A percentile compares a stretch with the other conserved stretches of the same genome.
Conservation (phyloP, 2,888 invertebrate species). For the Agriopis leucophaearia region DNA sequence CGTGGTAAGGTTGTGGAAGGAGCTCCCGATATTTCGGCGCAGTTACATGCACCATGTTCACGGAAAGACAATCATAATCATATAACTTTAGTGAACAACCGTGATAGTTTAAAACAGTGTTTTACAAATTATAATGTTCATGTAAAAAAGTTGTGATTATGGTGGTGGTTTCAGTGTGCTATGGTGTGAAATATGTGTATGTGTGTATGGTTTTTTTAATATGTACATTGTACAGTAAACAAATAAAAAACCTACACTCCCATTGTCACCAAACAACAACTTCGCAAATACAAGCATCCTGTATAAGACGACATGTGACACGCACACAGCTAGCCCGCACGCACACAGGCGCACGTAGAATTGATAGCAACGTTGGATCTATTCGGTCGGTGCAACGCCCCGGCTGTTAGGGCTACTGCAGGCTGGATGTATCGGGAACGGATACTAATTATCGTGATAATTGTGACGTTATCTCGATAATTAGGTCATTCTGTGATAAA, state of each 20-base stretch:
- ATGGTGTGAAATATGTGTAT: no score
- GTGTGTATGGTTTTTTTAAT: no score
- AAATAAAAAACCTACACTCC: background rate
- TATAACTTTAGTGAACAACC: no score
- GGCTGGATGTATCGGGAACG: conserved; percentile 43
- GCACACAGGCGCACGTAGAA: conserved; percentile 59
- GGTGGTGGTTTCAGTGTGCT: no score
- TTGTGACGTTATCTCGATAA: background rate
- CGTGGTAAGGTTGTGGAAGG: no score
- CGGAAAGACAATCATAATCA: no score
- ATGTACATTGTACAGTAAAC: background rate
- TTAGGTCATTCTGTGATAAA: no score
- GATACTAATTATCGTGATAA: background rate
- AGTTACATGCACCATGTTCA: no score
- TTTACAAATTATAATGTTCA: no score
- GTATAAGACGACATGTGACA: conserved; percentile 61
- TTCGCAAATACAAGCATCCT: background rate
- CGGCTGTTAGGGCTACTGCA: conserved; percentile 60
- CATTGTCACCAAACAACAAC: conserved; percentile 1
- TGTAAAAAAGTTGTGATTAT: no score
- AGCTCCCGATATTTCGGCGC: no score
- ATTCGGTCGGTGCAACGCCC: conserved; percentile 84
- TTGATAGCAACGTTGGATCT: conserved; percentile 81
- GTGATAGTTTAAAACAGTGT: no score
- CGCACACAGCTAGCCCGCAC: conserved; percentile 58